Base-by-base conservation (phyloP, 1,140 invertebrate species). In the Armadillidium nasatum region DNA sequence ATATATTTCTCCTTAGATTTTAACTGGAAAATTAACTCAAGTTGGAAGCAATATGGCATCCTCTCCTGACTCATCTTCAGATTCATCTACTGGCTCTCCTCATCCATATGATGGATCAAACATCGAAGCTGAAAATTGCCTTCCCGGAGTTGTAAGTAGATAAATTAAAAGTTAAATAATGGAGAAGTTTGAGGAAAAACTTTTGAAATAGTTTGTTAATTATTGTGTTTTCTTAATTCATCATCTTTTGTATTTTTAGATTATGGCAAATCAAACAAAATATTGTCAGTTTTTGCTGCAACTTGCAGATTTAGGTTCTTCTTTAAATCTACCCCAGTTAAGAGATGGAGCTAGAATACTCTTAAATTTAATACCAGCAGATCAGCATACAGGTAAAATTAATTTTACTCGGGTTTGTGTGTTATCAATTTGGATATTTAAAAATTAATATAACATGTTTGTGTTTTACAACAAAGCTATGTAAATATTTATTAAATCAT, bases 221-320 rank as follows among this genome's bases (percentile, higher is more conserved):
- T 6, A 33, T 33, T 33, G 33, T 33, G 1, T 33, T 33, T 33
- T 33, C 33, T 33, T 33, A 33, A 33, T 33, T 1, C 19, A 11
- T 54, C 46, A 10, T 76, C 50, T 75, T 69, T 73, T 46, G 76
- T 74, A 75, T 60, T 85, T 83, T 11, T 81, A 91, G 89, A 85
- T 91, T 19, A 90, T 92, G 87, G 91, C 95, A 0, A 90, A 92
- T 83, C 90, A 92, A 78, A 87, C 90, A 66, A 88, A 90, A 79
- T 94, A 95, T 84, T 89, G 91, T 54, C 90, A 91, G 81, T 97
- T 97, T 85, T 91, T 97, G 82, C 91, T 97, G 84, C 92, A 96
- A 86, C 85, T 98, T 74, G 93, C 94, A 82, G 93, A 95, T 83
- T 85, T 96, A 76, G 95, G 94, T 71, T 93, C 93, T 84, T 89